A percentile compares a stretch with the other conserved stretches of the same genome.
Conservation (phyloP, 2,888 invertebrate species). For the Leptarthrus brevirostris region DNA sequence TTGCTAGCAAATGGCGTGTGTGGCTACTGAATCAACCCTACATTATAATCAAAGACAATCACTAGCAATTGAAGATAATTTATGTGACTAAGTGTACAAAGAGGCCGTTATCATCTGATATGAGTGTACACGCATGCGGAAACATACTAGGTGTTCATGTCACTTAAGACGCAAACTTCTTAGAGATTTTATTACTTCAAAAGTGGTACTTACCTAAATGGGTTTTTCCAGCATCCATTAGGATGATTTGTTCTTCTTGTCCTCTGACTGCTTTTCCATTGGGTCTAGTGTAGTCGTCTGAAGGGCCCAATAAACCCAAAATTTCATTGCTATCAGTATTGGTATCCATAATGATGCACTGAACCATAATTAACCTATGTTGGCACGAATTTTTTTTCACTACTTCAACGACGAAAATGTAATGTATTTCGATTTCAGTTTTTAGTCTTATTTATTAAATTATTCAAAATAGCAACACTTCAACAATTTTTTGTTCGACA, state of each 20-base stretch:
- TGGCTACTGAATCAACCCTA: slow-evolving; percentile 8
- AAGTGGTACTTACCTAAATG: slow-evolving; percentile 1
- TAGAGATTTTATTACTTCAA: no score
- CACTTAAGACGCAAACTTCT: no score
- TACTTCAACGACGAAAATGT: no score
- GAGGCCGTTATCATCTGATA: slow-evolving; percentile 7
- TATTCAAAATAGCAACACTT: no score
- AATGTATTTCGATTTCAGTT: no score
- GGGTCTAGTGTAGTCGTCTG: neutral
- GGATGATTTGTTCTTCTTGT: neutral
- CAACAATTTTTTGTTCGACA: no score
- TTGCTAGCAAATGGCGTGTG: no score
- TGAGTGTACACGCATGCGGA: neutral
- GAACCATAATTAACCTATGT: slow-evolving; percentile 10
- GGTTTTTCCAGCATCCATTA: neutral
- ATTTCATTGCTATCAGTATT: slow-evolving; percentile 15
- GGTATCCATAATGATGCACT: slow-evolving; percentile 25
- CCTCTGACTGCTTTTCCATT: neutral
- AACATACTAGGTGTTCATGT: no score
- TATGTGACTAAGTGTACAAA: slow-evolving; percentile 15
- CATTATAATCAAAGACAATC: slow-evolving; percentile 21
- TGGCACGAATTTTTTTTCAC: no score
- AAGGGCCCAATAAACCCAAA: neutral
- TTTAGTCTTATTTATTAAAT: no score
- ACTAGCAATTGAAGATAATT: slow-evolving; percentile 18